Evolutionary conservation across 2,888 invertebrate species (phyloP).

Genomic region (Dione juno): DNA sequence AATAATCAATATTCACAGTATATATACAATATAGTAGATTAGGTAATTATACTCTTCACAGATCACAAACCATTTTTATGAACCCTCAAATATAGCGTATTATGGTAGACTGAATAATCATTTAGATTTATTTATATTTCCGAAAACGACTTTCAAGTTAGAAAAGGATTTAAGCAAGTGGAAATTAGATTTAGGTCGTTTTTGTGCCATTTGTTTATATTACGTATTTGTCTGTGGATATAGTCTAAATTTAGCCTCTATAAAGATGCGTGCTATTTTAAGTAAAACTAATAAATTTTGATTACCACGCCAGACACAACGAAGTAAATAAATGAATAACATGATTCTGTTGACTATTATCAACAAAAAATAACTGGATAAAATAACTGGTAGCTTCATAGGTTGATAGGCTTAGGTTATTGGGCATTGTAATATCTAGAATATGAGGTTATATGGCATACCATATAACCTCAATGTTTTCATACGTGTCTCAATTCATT

Average conservation of each 20-base stretch:
- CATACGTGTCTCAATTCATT: too few relatives aligned
- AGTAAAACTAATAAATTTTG: too few relatives aligned
- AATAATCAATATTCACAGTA: too few relatives aligned
- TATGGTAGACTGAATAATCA: constrained; percentile 27
- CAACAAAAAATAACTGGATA: too few relatives aligned
- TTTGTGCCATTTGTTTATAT: background rate
- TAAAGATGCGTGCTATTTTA: too few relatives aligned
- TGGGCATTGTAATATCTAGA: constrained; percentile 1
- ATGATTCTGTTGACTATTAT: background rate
- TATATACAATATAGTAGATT: too few relatives aligned
- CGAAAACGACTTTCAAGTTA: constrained; percentile 26
- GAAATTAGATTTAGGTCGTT: constrained; percentile 19
- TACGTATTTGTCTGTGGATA: background rate
- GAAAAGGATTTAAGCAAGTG: constrained; percentile 32
- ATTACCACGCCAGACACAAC: too few relatives aligned
- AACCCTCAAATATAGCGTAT: constrained; percentile 17
- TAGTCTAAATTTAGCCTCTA: too few relatives aligned
- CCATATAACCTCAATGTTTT: too few relatives aligned
- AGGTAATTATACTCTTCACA: too few relatives aligned
- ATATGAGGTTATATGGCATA: background rate
- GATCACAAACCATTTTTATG: constrained; percentile 34
- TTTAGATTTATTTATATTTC: constrained; percentile 32
- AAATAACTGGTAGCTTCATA: too few relatives aligned
- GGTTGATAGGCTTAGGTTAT: constrained; percentile 8
- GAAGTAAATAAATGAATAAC: too few relatives aligned